phyloP scores from a whole-genome alignment of 2,888 invertebrate species.

The Bimastos eiseni region DNA sequence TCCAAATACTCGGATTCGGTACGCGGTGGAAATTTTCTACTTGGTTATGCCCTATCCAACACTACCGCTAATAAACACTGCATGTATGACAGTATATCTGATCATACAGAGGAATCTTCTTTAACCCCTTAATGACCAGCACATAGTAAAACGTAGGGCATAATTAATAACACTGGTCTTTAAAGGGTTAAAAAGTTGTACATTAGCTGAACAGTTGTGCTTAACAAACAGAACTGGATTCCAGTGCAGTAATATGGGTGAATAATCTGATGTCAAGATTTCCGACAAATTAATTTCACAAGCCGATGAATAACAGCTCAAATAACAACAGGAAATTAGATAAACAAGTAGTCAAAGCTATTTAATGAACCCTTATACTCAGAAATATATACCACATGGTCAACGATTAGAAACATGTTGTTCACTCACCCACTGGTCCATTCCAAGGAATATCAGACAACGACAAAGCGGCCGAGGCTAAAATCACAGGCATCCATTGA shows the following conservation, averaged over 20 bases:
- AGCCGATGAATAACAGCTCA: neutral
- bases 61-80: too few species aligned
- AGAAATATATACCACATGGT: neutral
- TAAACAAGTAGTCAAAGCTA: neutral
- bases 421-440: constrained; percentile 76
- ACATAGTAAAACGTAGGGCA: too few species aligned
- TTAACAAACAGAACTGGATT: neutral
- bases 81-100: too few species aligned
- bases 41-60: too few species aligned
- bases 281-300: neutral
- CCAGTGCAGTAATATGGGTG: neutral
- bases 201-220: too few species aligned
- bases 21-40: too few species aligned
- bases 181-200: too few species aligned
- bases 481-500: constrained; percentile 28
- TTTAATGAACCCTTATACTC: neutral
- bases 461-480: constrained; percentile 85
- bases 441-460: constrained; percentile 94
- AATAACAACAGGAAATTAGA: neutral
- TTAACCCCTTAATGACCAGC: too few species aligned
- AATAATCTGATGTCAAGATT: neutral
- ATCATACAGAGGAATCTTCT: too few species aligned
- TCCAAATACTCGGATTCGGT: too few species aligned
- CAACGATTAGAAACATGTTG: neutral
- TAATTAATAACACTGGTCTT: too few species aligned